Evolutionary conservation across 1,140 invertebrate genomes (phyloP), one percentile per base, ranked within the genome.

Genomic region (Caenorhabditis elegans): DNA sequence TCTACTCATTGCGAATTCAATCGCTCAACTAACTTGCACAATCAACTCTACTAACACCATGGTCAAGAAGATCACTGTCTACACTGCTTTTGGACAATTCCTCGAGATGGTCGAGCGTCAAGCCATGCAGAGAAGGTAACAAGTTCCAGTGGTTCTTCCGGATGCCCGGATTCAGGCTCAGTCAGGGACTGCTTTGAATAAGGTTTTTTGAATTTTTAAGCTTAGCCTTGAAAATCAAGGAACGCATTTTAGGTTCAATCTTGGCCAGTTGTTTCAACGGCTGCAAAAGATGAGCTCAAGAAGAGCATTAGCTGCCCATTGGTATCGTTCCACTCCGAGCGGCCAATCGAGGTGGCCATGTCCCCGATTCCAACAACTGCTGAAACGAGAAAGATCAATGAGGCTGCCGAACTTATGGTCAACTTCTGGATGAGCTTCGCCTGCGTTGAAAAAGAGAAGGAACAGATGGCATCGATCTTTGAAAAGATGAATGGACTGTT

Each of bases 41-140:
- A 19, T 17, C 60, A 43, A 70, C 60, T 70, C 53, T 22, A 70
- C 34, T 70, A 70, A 70, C 60, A 43, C 10, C n/a, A 70, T 70
- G 60, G 60, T 70, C 60, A 70, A 70, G 34, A 70, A 19, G 34
- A 70, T 70, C 60, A 70, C 60, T 2, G 26, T 70, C 26, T 70
- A 70, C 34, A 70, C 60, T 43, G 60, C 60, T 17, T 70, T 70
- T 17, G 60, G 60, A 43, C 60, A 70, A 11, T 70, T 70, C 34
- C 1, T 70, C 17, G 5, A 19, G n/a, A 70, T 70, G 60, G 60
- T 70, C 39, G 60, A 70, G n/a, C 60, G 34, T 22, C 60, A 70
- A 24, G 60, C 34, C 15, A 34, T 39, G 28, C 17, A 43, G n/a
- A 34, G 22, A 22, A 70, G 11, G 34, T 17, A 70, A 34, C n/a